phyloP scores from a whole-genome alignment of 2,797 vertebrate genomes.

The Hylomyscus alleni region DNA sequence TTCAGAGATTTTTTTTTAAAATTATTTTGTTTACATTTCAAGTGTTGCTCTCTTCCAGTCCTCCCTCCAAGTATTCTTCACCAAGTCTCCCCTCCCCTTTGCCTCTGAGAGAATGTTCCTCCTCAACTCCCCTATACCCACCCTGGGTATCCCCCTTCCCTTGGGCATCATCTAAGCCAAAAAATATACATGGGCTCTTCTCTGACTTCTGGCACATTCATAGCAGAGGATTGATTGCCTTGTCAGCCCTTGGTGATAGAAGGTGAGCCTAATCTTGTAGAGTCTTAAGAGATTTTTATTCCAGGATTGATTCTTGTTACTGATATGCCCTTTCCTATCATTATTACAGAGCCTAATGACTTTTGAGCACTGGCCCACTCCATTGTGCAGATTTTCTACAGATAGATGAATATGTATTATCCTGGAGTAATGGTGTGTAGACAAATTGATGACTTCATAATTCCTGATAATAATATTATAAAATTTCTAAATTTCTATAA shows the following conservation, averaged over 20 bases:
- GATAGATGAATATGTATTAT: no score
- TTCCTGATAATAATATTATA: not conserved
- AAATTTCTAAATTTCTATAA: not conserved
- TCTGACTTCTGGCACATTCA: not conserved
- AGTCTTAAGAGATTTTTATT: no score
- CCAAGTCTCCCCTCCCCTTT: not conserved
- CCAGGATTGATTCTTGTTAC: no score
- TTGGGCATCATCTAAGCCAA: not conserved
- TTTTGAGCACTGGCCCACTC: no score
- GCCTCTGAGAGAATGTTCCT: not conserved
- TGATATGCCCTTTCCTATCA: no score
- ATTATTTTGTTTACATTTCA: not conserved
- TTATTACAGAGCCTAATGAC: no score
- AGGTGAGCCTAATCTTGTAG: not conserved
- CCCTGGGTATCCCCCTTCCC: not conserved
- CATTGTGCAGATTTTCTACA: no score
- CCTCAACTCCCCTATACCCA: not conserved
- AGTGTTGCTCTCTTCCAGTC: fast-evolving
- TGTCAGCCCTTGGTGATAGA: not conserved
- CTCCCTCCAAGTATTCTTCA: not conserved
- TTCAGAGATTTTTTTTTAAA: not conserved
- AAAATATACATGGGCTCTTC: not conserved
- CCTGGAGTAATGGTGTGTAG: no score
- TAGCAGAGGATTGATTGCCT: not conserved
- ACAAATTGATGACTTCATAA: no score